Conservation (phyloP, 2,888 invertebrate species). For the Phorcus lineatus region DNA sequence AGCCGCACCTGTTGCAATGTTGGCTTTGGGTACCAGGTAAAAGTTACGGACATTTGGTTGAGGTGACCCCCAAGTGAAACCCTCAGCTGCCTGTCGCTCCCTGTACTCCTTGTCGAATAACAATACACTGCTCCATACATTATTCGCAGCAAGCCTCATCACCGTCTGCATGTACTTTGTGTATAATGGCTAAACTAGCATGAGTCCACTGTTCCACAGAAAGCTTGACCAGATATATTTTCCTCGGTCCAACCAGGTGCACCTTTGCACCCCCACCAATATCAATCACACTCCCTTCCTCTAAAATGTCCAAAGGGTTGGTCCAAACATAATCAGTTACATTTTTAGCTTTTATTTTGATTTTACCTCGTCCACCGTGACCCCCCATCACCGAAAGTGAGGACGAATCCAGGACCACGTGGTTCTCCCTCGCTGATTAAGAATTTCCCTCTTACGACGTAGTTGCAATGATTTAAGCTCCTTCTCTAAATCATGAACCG, state of each 20-base stretch:
- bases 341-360: background rate
- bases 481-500: too few relatives aligned
- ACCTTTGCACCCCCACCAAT: background rate
- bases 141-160: background rate
- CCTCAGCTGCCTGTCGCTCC: background rate
- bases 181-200: background rate
- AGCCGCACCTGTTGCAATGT: background rate
- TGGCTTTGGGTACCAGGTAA: background rate
- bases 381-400: too few relatives aligned
- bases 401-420: too few relatives aligned
- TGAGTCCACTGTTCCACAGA: background rate
- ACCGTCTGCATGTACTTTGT: background rate
- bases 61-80: background rate
- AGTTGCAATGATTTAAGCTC: too few relatives aligned
- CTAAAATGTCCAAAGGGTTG: background rate
- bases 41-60: background rate
- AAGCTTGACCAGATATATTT: background rate
- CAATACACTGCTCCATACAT: background rate
- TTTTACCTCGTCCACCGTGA: too few relatives aligned
- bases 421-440: too few relatives aligned
- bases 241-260: background rate
- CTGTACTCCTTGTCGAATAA: constrained; percentile 11
- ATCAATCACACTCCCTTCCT: background rate
- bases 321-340: background rate
- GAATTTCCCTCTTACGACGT: too few relatives aligned